These are phyloP conservation scores for Petrocephalus microphthalmus DNA, from an alignment of 2,113 vertebrate species.

Conservation along the genomic window DNA sequence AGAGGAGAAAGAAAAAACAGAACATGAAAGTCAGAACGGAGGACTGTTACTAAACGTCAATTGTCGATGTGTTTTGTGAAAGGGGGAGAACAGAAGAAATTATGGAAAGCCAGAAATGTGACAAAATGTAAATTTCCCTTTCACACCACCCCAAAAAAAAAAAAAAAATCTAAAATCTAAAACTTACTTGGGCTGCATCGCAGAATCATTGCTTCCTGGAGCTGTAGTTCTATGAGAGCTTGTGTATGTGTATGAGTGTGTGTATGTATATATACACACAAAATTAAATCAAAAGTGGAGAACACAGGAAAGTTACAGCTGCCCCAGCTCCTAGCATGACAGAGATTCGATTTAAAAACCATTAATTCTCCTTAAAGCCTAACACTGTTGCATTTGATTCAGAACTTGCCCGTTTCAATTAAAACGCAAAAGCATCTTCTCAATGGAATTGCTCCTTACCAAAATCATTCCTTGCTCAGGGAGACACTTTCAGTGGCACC, in stretches of 20 bases:
- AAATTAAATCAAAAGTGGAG: background rate
- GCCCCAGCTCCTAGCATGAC: background rate
- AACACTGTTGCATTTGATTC: slow-evolving; percentile 24
- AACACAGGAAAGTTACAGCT: background rate
- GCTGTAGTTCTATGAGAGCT: background rate
- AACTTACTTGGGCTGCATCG: background rate
- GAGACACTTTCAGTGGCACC: background rate
- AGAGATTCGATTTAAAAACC: background rate
- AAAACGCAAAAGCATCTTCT: background rate
- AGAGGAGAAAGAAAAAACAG: slow-evolving; percentile 56
- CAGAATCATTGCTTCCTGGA: background rate
- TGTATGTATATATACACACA: background rate
- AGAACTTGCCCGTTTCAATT: background rate
- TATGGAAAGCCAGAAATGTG: background rate
- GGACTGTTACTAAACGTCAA: slow-evolving; percentile 47
- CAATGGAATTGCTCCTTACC: background rate
- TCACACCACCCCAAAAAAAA: background rate
- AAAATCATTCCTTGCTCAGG: background rate
- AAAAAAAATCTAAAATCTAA: background rate
- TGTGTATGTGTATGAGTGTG: background rate
- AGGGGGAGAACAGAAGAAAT: background rate
- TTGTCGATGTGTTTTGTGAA: slow-evolving; percentile 1
- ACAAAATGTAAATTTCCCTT: background rate
- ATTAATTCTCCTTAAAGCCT: slow-evolving; percentile 10
- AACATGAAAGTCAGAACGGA: slow-evolving; percentile 19